Conservation (phyloP, 2,888 invertebrate genomes). For the Chrysolina haemoptera region DNA sequence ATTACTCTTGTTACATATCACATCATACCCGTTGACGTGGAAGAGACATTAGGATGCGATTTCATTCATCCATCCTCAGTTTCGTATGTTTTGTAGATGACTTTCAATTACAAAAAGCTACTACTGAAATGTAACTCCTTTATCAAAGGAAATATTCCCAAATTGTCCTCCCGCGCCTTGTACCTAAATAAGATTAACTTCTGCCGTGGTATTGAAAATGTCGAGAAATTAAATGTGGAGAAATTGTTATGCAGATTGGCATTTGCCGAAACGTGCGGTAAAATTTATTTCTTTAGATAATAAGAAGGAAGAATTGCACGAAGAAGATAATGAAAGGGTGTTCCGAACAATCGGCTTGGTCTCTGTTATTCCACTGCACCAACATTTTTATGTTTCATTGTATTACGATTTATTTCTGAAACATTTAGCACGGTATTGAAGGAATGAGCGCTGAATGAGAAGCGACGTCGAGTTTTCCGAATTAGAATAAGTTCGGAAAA, state of each 20-base stretch:
- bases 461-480: conserved; percentile 46
- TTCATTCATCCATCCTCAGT: too few relatives aligned
- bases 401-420: conserved; percentile 63
- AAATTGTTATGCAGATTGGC: conserved; percentile 49
- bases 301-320: conserved; percentile 64
- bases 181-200: conserved; percentile 27
- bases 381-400: conserved; percentile 60
- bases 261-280: conserved; percentile 47
- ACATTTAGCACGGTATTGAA: conserved; percentile 65
- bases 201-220: conserved; percentile 40
- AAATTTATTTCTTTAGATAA: conserved; percentile 58
- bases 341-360: conserved; percentile 61
- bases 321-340: conserved; percentile 67
- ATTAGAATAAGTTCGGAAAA: conserved; percentile 14
- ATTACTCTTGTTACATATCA: too few relatives aligned
- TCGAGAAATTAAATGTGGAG: conserved; percentile 45
- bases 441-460: conserved; percentile 58
- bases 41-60: too few relatives aligned
- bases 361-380: conserved; percentile 62
- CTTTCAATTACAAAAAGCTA: too few relatives aligned
- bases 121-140: too few relatives aligned
- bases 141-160: background rate
- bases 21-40: too few relatives aligned
- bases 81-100: too few relatives aligned
- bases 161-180: background rate